phyloP scores from a whole-genome alignment of 2,888 invertebrate species.

The Loripinus fragilis region DNA sequence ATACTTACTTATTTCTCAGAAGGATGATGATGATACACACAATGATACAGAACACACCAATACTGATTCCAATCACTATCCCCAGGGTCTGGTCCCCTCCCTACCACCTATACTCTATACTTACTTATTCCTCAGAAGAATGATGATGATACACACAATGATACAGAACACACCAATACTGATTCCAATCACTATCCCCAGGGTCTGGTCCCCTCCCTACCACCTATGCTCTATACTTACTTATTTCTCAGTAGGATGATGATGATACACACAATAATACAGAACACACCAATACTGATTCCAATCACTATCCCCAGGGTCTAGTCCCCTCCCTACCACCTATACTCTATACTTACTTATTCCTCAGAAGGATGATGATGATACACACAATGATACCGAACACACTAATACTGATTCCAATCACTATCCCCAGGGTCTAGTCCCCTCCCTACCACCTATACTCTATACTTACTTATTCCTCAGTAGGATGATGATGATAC shows the following conservation, averaged over 20 bases:
- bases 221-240: constrained; percentile 79
- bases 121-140: constrained; percentile 73
- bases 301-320: no score
- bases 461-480: constrained; percentile 47
- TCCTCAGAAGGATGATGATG: no score
- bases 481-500: background rate
- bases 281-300: no score
- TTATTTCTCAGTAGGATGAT: constrained; percentile 78
- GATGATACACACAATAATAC: constrained; percentile 79
- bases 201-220: no score
- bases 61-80: constrained; percentile 80
- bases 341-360: no score
- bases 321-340: no score
- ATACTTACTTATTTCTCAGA: constrained; percentile 76
- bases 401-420: no score
- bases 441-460: no score
- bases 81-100: constrained; percentile 71
- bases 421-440: no score
- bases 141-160: constrained; percentile 78
- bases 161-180: constrained; percentile 79
- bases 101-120: no score
- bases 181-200: no score
- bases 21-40: constrained; percentile 79
- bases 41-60: constrained; percentile 79
- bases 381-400: no score